Conservation (phyloP, 2,888 invertebrate genomes). For the Macaria liturata region DNA sequence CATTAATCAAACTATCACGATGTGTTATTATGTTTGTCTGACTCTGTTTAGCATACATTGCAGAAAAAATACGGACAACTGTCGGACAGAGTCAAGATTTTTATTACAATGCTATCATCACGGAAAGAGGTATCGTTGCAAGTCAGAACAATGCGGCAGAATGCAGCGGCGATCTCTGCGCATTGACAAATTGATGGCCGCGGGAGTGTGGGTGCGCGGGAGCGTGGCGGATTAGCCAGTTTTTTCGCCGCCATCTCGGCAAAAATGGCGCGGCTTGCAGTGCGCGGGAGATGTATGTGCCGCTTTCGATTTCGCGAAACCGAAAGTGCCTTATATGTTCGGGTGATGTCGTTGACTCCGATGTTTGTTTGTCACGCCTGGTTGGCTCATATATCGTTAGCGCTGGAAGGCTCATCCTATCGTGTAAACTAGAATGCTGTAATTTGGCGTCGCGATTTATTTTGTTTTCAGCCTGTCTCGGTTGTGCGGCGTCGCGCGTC, state of each 20-base stretch:
- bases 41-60: too few relatives aligned
- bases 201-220: conserved; percentile 52
- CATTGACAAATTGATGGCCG: conserved; percentile 67
- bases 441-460: conserved; percentile 68
- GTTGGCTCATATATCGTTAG: conserved; percentile 59
- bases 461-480: conserved; percentile 64
- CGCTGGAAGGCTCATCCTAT: conserved; percentile 61
- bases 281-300: conserved; percentile 66
- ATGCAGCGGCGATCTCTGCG: conserved; percentile 35
- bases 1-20: too few relatives aligned
- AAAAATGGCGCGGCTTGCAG: conserved; percentile 65
- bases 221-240: conserved; percentile 70
- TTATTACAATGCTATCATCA: too few relatives aligned
- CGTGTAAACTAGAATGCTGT: conserved; percentile 68
- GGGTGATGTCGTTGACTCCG: conserved; percentile 78
- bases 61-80: too few relatives aligned
- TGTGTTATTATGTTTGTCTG: too few relatives aligned
- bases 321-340: conserved; percentile 78
- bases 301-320: conserved; percentile 80
- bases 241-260: conserved; percentile 70
- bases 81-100: too few relatives aligned
- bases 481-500: conserved; percentile 52
- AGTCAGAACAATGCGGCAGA: conserved; percentile 38
- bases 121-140: background rate
- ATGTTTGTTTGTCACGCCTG: conserved; percentile 79